Evolutionary conservation across 53 echinoderm and acorn worm genomes (phyloP), one percentile per base, ranked within the genome.

Genomic region (Luidia sarsii): DNA sequence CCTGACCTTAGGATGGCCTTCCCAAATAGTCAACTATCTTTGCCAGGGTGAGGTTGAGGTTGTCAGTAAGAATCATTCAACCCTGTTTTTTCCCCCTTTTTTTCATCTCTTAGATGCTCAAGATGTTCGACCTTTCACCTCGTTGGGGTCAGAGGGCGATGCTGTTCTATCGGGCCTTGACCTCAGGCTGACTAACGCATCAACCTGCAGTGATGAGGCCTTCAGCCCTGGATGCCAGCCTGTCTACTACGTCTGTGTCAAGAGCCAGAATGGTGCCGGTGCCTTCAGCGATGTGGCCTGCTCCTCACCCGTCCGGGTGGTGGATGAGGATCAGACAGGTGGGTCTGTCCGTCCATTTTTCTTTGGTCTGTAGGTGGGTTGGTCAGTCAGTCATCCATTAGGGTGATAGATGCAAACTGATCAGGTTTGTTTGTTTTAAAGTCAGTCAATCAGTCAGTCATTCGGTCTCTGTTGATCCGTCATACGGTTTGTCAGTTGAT

Each of bases 221-320:
- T 69, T 68, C 50, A 50, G 45, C 16, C 31, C 13, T 0, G 34
- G 20, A 9, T 87, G 87, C 39, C 69, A 46, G n/a, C 75, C 77
- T 5, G 88, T 88, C 25, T 88, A 88, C 67, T 88, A 74, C 49
- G 75, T 88, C 4, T 74, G 71, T 35, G 88, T 88, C 33, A 88
- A 74, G 61, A 83, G 83, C 31, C 50, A 83, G 31, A 88, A 88
- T 57, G 75, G 88, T 6, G 88, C 88, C 5, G 82, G 88, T 15
- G 50, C 83, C 5, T 83, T 73, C 55, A 87, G 87, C 49, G 80
- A 80, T 8, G 51, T 49, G 20, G 28, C 50, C 11, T 80, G 79
- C 60, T 87, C 87, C 7, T 80, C 87, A 62, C 87, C 80, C 16
- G 80, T 87, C 68, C 57, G 60, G 62, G 80, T 87, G 14, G 87